These are phyloP conservation scores for Dolichallabes microphthalmus DNA, from an alignment of 2,113 vertebrate genomes.

Conservation along the genomic window DNA sequence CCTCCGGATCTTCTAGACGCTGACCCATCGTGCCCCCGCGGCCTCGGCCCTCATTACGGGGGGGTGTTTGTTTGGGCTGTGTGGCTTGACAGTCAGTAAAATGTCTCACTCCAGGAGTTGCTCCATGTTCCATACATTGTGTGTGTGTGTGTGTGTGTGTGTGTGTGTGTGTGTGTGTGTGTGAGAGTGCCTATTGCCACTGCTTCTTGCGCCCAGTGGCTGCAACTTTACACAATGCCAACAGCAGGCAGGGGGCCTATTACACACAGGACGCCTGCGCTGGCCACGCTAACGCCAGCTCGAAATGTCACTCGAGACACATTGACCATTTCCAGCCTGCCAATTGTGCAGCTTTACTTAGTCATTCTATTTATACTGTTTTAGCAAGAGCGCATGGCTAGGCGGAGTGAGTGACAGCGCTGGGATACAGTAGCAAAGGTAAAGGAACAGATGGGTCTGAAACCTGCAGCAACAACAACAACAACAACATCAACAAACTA, in stretches of 20 bases:
- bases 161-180: constrained; percentile 23
- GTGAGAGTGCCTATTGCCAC: constrained; percentile 23
- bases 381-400: constrained; percentile 67
- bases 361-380: constrained; percentile 59
- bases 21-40: constrained; percentile 51
- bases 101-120: constrained; percentile 62
- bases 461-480: constrained; percentile 6
- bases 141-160: not conserved
- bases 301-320: constrained; percentile 65
- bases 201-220: constrained; percentile 19
- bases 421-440: constrained; percentile 64
- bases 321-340: constrained; percentile 52
- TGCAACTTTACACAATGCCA: constrained; percentile 48
- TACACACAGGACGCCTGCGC: constrained; percentile 55
- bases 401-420: constrained; percentile 54
- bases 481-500: not conserved
- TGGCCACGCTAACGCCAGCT: constrained; percentile 58
- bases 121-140: constrained; percentile 47
- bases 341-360: constrained; percentile 53
- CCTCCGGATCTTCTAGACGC: constrained; percentile 45
- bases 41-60: constrained; percentile 69
- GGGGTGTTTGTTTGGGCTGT: constrained; percentile 68
- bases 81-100: constrained; percentile 67
- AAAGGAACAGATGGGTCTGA: constrained; percentile 55
- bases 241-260: constrained; percentile 47